Percentiles rank a stretch among this genome's conserved stretches.
phyloP scores from a whole-genome alignment of 53 echinoderm and acorn worm species.

The Echinarachnius parma region DNA sequence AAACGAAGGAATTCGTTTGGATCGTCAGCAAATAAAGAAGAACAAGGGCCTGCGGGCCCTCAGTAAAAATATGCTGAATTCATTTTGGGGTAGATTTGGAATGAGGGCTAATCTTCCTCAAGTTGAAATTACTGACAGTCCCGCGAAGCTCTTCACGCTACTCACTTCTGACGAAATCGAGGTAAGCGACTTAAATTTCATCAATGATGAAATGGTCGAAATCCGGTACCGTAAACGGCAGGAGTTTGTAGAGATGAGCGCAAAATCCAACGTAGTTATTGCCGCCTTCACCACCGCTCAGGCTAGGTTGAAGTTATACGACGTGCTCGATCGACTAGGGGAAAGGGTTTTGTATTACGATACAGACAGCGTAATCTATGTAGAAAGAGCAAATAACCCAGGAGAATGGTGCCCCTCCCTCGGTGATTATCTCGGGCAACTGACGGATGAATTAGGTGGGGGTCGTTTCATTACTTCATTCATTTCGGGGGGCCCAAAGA shows the following conservation, averaged over 20 bases:
- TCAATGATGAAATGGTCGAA: constrained; percentile 51
- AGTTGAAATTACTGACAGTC: not conserved
- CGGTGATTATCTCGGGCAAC: constrained; percentile 26
- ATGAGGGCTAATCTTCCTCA: constrained; percentile 16
- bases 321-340: constrained; percentile 35
- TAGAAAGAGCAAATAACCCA: not conserved
- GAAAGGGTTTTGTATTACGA: constrained; percentile 53
- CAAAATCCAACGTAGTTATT: constrained; percentile 40
- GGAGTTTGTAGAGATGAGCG: constrained; percentile 21
- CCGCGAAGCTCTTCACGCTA: not conserved
- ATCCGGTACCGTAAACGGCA: constrained; percentile 6
- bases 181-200: constrained; percentile 34
- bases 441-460: constrained; percentile 36
- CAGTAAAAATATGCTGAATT: constrained; percentile 61
- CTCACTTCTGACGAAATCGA: constrained; percentile 25
- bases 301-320: constrained; percentile 42
- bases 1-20: constrained; percentile 55
- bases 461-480: constrained; percentile 9
- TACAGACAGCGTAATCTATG: constrained; percentile 46
- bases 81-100: constrained; percentile 62
- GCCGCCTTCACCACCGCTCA: constrained; percentile 46
- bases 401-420: constrained; percentile 20
- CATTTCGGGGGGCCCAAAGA: constrained; percentile 30
- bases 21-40: constrained; percentile 46
- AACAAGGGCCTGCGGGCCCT: constrained; percentile 64